Evolutionary conservation across 2,113 vertebrate species (phyloP), one percentile per base, ranked within the genome.

Genomic region (Micronisus gabar): DNA sequence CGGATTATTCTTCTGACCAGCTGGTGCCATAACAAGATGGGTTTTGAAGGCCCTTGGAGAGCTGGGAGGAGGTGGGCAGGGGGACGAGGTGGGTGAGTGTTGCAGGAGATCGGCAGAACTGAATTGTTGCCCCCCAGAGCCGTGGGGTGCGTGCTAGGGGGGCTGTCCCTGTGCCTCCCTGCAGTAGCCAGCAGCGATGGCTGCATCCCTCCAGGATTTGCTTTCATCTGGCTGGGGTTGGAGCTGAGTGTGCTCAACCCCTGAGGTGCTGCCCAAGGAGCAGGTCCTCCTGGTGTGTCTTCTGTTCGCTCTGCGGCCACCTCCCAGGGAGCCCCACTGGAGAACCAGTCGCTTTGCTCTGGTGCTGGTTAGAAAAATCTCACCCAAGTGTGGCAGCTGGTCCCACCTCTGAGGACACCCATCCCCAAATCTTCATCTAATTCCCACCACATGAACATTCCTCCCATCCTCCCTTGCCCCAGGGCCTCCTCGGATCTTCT

Each of bases 1-100:
- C 10, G 80, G 97, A 97, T 96, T 95, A 96, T 92, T 95, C 68
- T 83, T 86, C 88, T 95, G 96, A 88, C 95, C 95, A 95, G 92
- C 95, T 95, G 92, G 88, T 96, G 92, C 94, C 75, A 86, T 52
- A 81, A 43, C 72, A 15, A 5, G 74, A 30, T 1, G 1, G 65
- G 62, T 41, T 83, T 90, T 61, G 83, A 68, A 94, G 83, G 82
- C 86, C 92, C 56, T 59, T 62, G 48, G 45, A 27, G 55, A 82
- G 67, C 52, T 79, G 78, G 83, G 50, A 84, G 55, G 82, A 2
- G 4, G 47, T 62, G 29, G 79, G 68, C 58, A 75, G 70, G 19
- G 29, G 20, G n/a, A 19, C 1, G 25, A 93, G 75, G 68, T 41
- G 75, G 53, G n/a, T 3, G 34, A 62, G 59, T 5, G 45, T 43